Base-by-base conservation (phyloP, 1,140 invertebrate genomes). In the Batillaria attramentaria region DNA sequence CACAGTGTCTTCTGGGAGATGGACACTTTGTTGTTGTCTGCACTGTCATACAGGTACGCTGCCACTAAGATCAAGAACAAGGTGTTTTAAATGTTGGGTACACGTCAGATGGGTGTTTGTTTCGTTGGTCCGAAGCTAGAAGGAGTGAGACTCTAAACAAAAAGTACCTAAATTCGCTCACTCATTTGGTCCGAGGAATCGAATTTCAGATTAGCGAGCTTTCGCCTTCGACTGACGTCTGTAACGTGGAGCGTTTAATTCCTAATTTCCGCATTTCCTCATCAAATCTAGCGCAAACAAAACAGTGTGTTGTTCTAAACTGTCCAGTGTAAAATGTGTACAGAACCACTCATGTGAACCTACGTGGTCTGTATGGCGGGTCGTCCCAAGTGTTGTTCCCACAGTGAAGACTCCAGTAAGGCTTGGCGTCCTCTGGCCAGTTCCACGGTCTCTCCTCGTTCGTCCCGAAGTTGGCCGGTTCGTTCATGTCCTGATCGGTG, bases 401-500 rank as follows among this genome's bases (percentile, higher is more conserved):
- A 81, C 88, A 89, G 28, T 87, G 85, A 4, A 88, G 79, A 54
- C 84, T 89, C 87, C 87, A 89, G 73, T 84, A 84, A 3, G 86
- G 83, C 35, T 65, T 78, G 24, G 37, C 83, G 28, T 84, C 70
- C 13, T 79, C 79, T n/a, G 87, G 87, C 88, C 88, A 88, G 79
- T 91, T 91, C 84, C 86, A 91, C 24, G 90, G 89, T 70, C 83
- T 82, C 28, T 87, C 84, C 77, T 89, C 84, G 80, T 91, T 91
- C 8, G 91, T 91, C 39, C 87, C 91, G 84, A 91, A 91, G 70
- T 88, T 91, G 10, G 90, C 89, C 41, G 91, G 91, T 75, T 92
- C 91, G 79, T 92, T 92, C 92, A 92, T 92, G 79, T 92, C 91
- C 91, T 92, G 37, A 20, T 10, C 8, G 28, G 28, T 66, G 8